A percentile compares a stretch with the other conserved stretches of the same genome.
phyloP scores from a whole-genome alignment of 2,888 invertebrate species.

The Resseliella maxima region DNA sequence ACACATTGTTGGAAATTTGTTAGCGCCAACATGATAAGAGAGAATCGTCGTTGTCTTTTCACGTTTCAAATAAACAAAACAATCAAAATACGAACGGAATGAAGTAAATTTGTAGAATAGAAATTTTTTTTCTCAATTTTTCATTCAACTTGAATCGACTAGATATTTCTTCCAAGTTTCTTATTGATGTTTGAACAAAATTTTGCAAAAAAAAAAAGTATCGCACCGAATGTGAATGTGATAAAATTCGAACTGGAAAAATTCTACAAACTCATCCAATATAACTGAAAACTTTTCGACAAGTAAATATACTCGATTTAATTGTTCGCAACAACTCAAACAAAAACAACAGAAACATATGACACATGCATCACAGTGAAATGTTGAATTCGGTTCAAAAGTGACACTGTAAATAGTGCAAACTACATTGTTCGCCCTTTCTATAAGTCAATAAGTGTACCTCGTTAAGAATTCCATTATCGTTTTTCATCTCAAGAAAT shows the following conservation, averaged over 20 bases:
- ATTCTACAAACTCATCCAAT: not conserved
- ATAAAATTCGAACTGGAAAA: not conserved
- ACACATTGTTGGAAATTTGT: not conserved
- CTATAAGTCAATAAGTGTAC: not conserved
- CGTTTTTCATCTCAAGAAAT: not conserved
- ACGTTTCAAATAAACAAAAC: too few relatives aligned
- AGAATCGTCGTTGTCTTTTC: too few relatives aligned
- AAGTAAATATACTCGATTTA: not conserved
- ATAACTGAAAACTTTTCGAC: not conserved
- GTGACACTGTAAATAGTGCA: not conserved
- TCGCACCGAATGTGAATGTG: not conserved
- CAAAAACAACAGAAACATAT: not conserved
- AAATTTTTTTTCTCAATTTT: too few relatives aligned
- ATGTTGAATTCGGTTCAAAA: not conserved
- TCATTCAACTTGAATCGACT: too few relatives aligned
- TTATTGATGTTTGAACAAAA: too few relatives aligned
- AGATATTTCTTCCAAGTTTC: too few relatives aligned
- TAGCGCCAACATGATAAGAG: too few relatives aligned
- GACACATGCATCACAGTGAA: not conserved
- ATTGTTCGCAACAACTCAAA: conserved; percentile 3
- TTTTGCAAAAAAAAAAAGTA: too few relatives aligned
- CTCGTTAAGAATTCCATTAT: not conserved
- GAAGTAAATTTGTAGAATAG: too few relatives aligned
- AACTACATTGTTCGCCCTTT: not conserved
- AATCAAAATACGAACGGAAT: too few relatives aligned